These are phyloP conservation scores for Pitta sordida DNA, from an alignment of 2,113 vertebrate species.

Conservation along the genomic window DNA sequence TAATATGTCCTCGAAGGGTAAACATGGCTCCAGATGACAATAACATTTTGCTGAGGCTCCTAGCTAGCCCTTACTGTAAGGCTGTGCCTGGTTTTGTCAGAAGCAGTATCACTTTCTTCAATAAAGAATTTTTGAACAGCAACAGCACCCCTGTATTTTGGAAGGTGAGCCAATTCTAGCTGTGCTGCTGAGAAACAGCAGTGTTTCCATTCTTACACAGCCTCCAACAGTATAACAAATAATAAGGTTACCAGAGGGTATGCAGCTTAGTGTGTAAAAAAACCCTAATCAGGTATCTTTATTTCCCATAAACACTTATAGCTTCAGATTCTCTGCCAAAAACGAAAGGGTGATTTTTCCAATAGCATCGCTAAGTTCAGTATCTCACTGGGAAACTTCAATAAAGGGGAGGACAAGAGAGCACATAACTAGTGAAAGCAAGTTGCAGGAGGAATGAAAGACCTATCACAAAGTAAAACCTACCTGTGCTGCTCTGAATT, in stretches of 20 bases:
- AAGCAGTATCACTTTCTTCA: slow-evolving; percentile 7
- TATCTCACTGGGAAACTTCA: slow-evolving; percentile 17
- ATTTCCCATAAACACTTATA: slow-evolving; percentile 37
- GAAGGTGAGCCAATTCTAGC: background rate
- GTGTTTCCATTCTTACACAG: background rate
- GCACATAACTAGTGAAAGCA: background rate
- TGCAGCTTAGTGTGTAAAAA: background rate
- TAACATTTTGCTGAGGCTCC: slow-evolving; percentile 7
- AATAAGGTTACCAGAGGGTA: slow-evolving; percentile 21
- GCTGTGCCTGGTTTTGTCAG: background rate
- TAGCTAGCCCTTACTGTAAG: background rate
- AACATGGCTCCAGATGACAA: slow-evolving; percentile 4
- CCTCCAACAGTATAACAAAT: background rate
- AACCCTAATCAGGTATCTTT: background rate
- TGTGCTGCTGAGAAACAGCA: background rate
- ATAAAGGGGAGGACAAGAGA: background rate
- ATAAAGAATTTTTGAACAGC: background rate
- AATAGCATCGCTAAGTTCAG: background rate
- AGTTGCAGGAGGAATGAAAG: background rate
- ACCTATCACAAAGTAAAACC: background rate
- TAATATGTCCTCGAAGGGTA: slow-evolving; percentile 35
- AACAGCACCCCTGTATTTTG: background rate
- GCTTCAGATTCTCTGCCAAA: background rate
- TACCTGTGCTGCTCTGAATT: background rate
- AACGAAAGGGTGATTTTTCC: background rate